Percentiles rank a stretch among this genome's conserved stretches.
Conservation (phyloP, 1,140 invertebrate genomes). For the Druon quercuslanigerum region DNA sequence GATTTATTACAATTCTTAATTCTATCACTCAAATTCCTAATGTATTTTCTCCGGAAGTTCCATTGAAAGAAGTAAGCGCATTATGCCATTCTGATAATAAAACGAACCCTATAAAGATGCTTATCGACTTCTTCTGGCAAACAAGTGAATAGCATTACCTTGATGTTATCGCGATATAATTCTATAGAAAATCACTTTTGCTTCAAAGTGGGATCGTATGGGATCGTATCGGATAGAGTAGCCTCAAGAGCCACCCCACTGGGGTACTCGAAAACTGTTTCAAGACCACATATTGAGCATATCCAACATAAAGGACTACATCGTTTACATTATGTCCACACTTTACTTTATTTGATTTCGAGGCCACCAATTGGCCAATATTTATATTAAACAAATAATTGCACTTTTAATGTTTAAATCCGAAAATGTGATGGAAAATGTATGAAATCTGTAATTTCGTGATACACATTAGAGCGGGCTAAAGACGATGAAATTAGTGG, state of each 20-base stretch:
- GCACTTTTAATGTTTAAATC: no score
- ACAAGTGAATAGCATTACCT: conserved; percentile 71
- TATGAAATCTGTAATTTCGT: no score
- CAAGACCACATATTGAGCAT: conserved; percentile 52
- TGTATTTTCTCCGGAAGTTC: conserved; percentile 1
- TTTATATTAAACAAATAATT: not conserved
- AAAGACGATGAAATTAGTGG: no score
- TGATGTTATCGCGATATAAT: conserved; percentile 60
- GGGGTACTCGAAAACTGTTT: conserved; percentile 66
- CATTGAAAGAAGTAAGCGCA: conserved; percentile 36
- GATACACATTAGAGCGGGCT: no score
- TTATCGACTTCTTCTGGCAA: conserved; percentile 56
- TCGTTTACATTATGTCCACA: conserved; percentile 6
- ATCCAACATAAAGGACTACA: conserved; percentile 34
- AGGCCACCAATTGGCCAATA: not conserved
- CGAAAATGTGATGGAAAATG: no score
- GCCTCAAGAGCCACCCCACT: conserved; percentile 47
- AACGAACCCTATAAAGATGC: conserved; percentile 59
- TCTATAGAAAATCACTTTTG: conserved; percentile 68
- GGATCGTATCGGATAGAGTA: conserved; percentile 50
- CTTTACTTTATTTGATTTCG: conserved; percentile 1
- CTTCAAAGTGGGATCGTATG: conserved; percentile 44
- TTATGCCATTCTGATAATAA: conserved; percentile 48
- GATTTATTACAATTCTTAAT: not conserved
- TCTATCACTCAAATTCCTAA: not conserved